Conservation (phyloP, 2,797 vertebrate genomes). For the Naso thynnoides region DNA sequence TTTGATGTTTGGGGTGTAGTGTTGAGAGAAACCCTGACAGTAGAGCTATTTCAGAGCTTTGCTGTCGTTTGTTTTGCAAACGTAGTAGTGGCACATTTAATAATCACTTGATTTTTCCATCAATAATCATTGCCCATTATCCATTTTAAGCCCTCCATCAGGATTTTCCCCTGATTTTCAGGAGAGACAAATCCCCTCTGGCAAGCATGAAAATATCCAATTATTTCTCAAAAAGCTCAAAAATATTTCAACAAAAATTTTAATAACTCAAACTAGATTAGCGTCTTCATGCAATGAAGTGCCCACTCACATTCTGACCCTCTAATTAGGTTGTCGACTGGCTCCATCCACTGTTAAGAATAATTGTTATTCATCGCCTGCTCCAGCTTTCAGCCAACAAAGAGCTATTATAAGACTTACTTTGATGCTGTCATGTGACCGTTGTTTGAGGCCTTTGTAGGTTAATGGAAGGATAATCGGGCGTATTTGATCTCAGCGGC, state of each 20-base stretch:
- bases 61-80: constrained; percentile 23
- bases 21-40: constrained; percentile 1
- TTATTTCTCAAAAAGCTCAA: constrained; percentile 60
- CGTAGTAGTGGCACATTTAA: constrained; percentile 15
- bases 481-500: constrained; percentile 68
- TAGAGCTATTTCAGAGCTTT: constrained; percentile 25
- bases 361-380: constrained; percentile 72
- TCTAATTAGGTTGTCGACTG: constrained; percentile 67
- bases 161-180: constrained; percentile 57
- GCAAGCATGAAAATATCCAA: constrained; percentile 59
- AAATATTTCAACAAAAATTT: constrained; percentile 54
- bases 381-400: constrained; percentile 73
- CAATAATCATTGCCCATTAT: constrained; percentile 50
- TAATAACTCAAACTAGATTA: constrained; percentile 68
- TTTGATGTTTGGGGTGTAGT: neutral
- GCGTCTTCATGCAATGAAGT: constrained; percentile 66
- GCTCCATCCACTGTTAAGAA: constrained; percentile 69
- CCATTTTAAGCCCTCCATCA: constrained; percentile 53
- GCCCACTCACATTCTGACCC: constrained; percentile 65
- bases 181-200: constrained; percentile 56
- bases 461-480: constrained; percentile 80
- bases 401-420: constrained; percentile 71
- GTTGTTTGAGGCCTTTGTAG: constrained; percentile 72
- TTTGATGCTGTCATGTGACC: constrained; percentile 77
- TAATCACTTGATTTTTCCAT: constrained; percentile 52